Percentiles rank a stretch among this genome's conserved stretches.
Conservation (phyloP, 2,888 invertebrate genomes). For the Melitaea athalia region DNA sequence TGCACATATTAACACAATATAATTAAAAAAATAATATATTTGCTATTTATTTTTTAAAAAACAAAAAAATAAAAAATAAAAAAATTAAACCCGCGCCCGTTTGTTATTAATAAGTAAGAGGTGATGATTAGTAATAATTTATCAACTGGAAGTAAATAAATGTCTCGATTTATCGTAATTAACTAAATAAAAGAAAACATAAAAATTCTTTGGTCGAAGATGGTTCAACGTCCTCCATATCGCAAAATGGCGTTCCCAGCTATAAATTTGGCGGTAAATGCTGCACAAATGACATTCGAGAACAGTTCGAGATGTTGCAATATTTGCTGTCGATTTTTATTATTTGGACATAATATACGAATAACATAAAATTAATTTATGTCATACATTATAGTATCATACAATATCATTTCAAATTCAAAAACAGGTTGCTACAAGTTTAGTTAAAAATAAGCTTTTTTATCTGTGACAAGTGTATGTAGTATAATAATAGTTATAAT, state of each 20-base stretch:
- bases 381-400: neutral
- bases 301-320: constrained; percentile 36
- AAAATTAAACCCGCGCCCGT: neutral
- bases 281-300: constrained; percentile 51
- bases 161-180: neutral
- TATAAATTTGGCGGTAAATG: constrained; percentile 62
- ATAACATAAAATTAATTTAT: neutral
- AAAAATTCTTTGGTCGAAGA: constrained; percentile 27
- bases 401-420: neutral
- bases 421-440: neutral
- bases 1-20: neutral
- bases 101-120: neutral
- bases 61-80: too few relatives aligned
- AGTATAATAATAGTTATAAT: too few relatives aligned
- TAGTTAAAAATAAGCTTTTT: too few relatives aligned
- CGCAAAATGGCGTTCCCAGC: constrained; percentile 47
- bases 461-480: too few relatives aligned
- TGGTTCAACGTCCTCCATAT: constrained; percentile 44
- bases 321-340: constrained; percentile 1
- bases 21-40: neutral
- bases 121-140: neutral
- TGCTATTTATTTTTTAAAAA: neutral
- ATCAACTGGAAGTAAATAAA: neutral
- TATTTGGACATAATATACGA: constrained; percentile 8
- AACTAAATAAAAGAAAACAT: constrained; percentile 19